Evolutionary conservation across 2,888 invertebrate genomes (phyloP).

Genomic region (Boloria selene): DNA sequence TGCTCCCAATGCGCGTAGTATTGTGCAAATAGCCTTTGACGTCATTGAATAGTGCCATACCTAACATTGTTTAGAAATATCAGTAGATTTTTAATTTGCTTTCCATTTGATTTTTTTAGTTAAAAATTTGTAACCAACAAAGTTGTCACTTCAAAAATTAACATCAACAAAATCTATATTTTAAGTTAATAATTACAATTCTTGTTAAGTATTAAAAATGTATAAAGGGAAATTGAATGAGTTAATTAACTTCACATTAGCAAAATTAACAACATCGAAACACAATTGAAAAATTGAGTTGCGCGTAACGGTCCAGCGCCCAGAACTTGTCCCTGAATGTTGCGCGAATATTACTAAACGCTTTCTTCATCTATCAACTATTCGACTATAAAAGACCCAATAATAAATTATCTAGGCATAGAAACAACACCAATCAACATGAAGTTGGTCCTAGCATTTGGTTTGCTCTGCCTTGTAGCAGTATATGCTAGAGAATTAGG

Average conservation of each 20-base stretch:
- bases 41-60: constrained; percentile 16
- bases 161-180: no score
- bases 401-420: constrained; percentile 50
- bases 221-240: constrained; percentile 1
- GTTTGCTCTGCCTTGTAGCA: constrained; percentile 69
- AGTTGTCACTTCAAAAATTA: no score
- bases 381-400: constrained; percentile 70
- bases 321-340: constrained; percentile 52
- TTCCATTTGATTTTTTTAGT: neutral
- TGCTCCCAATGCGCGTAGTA: constrained; percentile 39
- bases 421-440: constrained; percentile 57
- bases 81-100: neutral
- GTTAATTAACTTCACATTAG: constrained; percentile 32
- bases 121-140: no score
- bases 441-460: constrained; percentile 67
- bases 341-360: constrained; percentile 65
- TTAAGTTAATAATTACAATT: no score
- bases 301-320: constrained; percentile 64
- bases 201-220: neutral
- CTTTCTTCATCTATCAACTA: constrained; percentile 66
- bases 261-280: constrained; percentile 34
- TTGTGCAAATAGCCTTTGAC: constrained; percentile 33
- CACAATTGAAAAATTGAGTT: constrained; percentile 43
- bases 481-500: constrained; percentile 64
- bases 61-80: constrained; percentile 22